These are phyloP conservation scores for Acrocera orbiculus DNA, from an alignment of 2,888 invertebrate species.

Conservation along the genomic window DNA sequence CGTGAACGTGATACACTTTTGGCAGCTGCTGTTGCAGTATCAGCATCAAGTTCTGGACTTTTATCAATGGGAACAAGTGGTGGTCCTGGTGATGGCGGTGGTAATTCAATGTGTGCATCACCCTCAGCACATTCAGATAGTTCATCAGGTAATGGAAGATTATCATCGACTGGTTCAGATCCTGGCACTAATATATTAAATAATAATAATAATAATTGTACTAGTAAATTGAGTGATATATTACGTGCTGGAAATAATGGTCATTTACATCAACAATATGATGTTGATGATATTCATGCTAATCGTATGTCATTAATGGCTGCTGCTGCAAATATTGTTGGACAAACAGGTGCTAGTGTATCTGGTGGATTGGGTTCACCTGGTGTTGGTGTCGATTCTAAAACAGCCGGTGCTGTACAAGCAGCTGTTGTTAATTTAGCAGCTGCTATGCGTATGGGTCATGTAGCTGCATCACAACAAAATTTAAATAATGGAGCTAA, in stretches of 20 bases:
- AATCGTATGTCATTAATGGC: constrained; percentile 55
- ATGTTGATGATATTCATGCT: constrained; percentile 41
- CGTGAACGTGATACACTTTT: constrained; percentile 64
- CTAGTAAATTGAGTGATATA: constrained; percentile 35
- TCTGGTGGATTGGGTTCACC: constrained; percentile 30
- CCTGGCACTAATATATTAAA: constrained; percentile 40
- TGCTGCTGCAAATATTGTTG: constrained; percentile 44
- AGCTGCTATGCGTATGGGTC: constrained; percentile 52
- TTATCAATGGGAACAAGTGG: constrained; percentile 34
- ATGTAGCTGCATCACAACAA: constrained; percentile 14
- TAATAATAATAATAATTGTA: constrained; percentile 45
- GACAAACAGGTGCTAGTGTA: constrained; percentile 41
- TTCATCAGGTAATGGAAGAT: constrained; percentile 60
- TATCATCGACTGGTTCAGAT: constrained; percentile 66
- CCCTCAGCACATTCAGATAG: constrained; percentile 77
- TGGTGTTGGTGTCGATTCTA: constrained; percentile 31
- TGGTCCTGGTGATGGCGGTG: constrained; percentile 22
- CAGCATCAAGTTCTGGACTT: constrained; percentile 41
- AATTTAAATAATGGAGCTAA: constrained; percentile 14
- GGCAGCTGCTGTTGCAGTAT: constrained; percentile 44
- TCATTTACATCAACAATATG: constrained; percentile 38
- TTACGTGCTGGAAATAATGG: constrained; percentile 34
- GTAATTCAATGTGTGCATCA: constrained; percentile 56
- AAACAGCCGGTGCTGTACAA: constrained; percentile 42
- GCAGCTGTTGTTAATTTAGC: constrained; percentile 60